Evolutionary conservation across 2,888 invertebrate genomes (phyloP).

Genomic region (Drosophila subsilvestris): DNA sequence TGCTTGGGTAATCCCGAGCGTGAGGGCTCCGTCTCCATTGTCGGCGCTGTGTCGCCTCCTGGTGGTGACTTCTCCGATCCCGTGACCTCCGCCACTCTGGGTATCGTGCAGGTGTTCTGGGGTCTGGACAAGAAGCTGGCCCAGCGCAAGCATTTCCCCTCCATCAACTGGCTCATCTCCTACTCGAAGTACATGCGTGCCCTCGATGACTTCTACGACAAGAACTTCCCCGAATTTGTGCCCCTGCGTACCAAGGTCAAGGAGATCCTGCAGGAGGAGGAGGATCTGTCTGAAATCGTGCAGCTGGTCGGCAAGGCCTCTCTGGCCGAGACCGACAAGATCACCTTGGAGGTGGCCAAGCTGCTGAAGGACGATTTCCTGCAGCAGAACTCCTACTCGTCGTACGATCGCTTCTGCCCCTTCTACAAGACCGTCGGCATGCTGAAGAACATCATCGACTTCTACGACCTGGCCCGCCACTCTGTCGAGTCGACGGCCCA

Average conservation of each 20-base stretch:
- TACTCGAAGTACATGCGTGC: constrained; percentile 99
- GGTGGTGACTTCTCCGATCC: constrained; percentile 99
- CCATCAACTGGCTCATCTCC: constrained; percentile 99
- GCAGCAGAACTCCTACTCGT: constrained; percentile 99
- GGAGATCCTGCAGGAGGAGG: constrained; percentile 99
- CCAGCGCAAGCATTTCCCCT: constrained; percentile 99
- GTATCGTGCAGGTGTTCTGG: constrained; percentile 99
- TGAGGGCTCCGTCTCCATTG: constrained; percentile 99
- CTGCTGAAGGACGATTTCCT: constrained; percentile 99
- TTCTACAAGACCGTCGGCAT: constrained; percentile 99
- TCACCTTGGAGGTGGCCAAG: constrained; percentile 99
- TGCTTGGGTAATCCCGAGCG: constrained; percentile 98
- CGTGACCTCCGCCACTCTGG: constrained; percentile 98
- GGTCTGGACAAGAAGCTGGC: constrained; percentile 99
- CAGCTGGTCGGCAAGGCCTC: constrained; percentile 99
- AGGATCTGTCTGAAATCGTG: constrained; percentile 99
- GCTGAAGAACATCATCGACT: constrained; percentile 98
- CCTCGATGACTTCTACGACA: constrained; percentile 99
- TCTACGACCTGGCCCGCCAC: constrained; percentile 99
- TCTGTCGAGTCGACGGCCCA: constrained; percentile 99
- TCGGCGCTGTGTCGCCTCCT: constrained; percentile 99
- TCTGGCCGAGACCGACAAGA: constrained; percentile 99
- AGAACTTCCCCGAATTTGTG: constrained; percentile 98
- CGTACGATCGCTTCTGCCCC: constrained; percentile 99
- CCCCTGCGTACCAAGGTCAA: constrained; percentile 97